phyloP scores from a whole-genome alignment of 2,113 vertebrate species.

The Galbula dea region DNA sequence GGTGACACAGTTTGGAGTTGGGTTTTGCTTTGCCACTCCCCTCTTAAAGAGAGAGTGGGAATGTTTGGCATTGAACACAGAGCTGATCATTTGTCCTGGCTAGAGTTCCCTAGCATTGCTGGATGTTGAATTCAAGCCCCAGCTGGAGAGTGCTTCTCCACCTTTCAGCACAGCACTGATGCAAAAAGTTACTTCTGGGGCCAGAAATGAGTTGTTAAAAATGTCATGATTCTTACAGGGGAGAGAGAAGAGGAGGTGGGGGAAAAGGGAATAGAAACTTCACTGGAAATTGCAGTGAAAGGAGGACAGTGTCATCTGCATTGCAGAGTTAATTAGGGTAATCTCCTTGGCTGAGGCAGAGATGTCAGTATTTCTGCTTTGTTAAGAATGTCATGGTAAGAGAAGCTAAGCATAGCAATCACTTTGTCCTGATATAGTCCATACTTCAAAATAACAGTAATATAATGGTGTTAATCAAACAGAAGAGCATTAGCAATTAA shows the following conservation, averaged over 20 bases:
- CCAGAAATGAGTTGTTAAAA: neutral
- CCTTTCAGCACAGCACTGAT: neutral
- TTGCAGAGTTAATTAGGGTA: neutral
- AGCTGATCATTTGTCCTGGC: neutral
- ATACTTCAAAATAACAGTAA: neutral
- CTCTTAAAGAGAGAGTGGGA: neutral
- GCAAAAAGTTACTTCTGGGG: neutral
- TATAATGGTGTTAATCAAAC: neutral
- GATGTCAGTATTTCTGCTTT: neutral
- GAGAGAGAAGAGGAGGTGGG: rapidly evolving
- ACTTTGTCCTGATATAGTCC: neutral
- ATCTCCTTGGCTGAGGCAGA: neutral
- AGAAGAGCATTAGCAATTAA: neutral
- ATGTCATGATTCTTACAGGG: neutral
- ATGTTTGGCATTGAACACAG: neutral
- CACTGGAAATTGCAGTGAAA: neutral
- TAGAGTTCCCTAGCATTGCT: neutral
- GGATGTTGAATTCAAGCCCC: neutral
- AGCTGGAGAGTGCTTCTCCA: neutral
- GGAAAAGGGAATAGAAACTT: neutral
- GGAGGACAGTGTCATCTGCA: neutral
- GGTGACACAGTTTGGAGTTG: neutral
- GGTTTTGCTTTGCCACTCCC: neutral
- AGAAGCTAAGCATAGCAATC: constrained; percentile 6
- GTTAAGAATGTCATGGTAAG: neutral